phyloP scores from a whole-genome alignment of 2,888 invertebrate species.

The Drosophila affinis region DNA sequence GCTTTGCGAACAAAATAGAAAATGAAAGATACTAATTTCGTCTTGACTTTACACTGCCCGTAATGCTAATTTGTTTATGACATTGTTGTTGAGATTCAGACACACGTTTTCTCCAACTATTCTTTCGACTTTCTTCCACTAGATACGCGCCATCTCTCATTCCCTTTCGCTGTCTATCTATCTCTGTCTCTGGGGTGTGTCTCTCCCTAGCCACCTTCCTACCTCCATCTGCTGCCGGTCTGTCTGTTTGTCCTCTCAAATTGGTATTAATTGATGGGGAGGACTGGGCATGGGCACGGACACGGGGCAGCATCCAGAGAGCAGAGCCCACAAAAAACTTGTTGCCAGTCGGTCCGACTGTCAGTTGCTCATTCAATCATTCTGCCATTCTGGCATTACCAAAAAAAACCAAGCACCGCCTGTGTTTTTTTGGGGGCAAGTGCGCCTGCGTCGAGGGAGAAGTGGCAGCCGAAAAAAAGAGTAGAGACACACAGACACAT shows the following conservation, averaged over 20 bases:
- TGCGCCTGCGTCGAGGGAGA: constrained; percentile 62
- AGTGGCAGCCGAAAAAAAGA: constrained; percentile 11
- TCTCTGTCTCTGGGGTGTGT: constrained; percentile 9
- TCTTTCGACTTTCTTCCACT: not conserved
- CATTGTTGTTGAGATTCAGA: constrained; percentile 7
- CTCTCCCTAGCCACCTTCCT: not conserved
- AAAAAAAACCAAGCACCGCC: constrained; percentile 16
- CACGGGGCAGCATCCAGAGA: constrained; percentile 18
- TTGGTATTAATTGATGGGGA: constrained; percentile 71
- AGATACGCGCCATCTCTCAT: not conserved
- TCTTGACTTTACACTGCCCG: constrained; percentile 14
- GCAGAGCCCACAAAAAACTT: constrained; percentile 41
- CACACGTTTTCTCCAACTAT: not conserved
- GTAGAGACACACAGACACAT: constrained; percentile 9
- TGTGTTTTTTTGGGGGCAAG: constrained; percentile 30
- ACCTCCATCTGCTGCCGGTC: constrained; percentile 17
- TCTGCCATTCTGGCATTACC: constrained; percentile 30
- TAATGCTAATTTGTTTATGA: constrained; percentile 24
- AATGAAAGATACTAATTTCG: not conserved
- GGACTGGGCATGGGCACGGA: constrained; percentile 49
- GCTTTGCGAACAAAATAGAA: no score
- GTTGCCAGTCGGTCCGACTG: constrained; percentile 58
- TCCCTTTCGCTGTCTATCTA: constrained; percentile 2
- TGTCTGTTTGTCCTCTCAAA: constrained; percentile 37
- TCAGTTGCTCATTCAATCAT: constrained; percentile 53